phyloP scores from a whole-genome alignment of 2,888 invertebrate genomes.

The Altica lythri region DNA sequence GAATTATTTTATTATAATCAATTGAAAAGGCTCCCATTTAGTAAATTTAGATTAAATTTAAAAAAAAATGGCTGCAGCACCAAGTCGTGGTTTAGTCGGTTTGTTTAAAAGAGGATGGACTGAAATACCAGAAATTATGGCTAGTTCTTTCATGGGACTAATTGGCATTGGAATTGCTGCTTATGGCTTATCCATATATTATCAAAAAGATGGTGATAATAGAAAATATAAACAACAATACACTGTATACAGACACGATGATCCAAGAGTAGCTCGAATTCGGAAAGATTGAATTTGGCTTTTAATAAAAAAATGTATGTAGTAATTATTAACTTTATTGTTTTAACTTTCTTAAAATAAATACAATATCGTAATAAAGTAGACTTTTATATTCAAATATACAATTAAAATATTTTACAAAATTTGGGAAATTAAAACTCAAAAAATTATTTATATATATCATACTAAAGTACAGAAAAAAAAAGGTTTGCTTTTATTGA shows the following conservation, averaged over 20 bases:
- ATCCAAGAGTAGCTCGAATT: slow-evolving; percentile 63
- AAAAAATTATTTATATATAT: no score
- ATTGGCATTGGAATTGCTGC: slow-evolving; percentile 61
- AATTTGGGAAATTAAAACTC: slow-evolving; percentile 24
- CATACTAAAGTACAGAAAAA: slow-evolving; percentile 1
- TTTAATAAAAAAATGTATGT: neutral
- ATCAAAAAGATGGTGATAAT: slow-evolving; percentile 66
- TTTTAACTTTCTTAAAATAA: slow-evolving; percentile 28
- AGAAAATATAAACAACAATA: slow-evolving; percentile 67
- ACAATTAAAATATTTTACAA: slow-evolving; percentile 33
- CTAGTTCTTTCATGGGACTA: slow-evolving; percentile 63
- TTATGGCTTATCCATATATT: slow-evolving; percentile 57
- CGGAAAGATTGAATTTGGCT: neutral
- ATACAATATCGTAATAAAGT: slow-evolving; percentile 33
- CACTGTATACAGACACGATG: slow-evolving; percentile 70
- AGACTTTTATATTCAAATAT: slow-evolving; percentile 33
- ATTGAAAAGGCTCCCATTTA: no score
- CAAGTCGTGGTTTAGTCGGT: slow-evolving; percentile 45
- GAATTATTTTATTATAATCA: no score
- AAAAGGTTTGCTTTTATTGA: neutral
- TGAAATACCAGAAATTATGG: slow-evolving; percentile 75
- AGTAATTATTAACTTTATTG: slow-evolving; percentile 30
- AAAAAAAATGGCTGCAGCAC: slow-evolving; percentile 31
- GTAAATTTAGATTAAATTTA: no score
- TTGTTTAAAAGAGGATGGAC: slow-evolving; percentile 62